Percentiles rank a stretch among this genome's conserved stretches.
Conservation (phyloP, 2,888 invertebrate species). For the Caenorhabditis sp. region DNA sequence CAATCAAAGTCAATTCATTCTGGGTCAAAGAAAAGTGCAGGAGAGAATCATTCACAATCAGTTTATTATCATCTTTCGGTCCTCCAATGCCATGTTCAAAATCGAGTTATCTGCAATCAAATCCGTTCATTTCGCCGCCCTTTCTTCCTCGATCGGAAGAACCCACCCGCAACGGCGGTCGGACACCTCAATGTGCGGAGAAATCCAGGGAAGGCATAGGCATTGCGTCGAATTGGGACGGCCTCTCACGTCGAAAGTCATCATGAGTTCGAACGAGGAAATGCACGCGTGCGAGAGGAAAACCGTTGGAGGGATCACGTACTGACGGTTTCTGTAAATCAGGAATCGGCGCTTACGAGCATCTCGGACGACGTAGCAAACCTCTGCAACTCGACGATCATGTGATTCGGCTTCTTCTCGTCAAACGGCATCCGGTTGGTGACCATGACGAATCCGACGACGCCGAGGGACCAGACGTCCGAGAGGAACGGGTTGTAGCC, state of each 20-base stretch:
- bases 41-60: conserved; percentile 27
- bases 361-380: no score
- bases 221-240: conserved; percentile 38
- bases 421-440: conserved; percentile 81
- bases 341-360: no score
- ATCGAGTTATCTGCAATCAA: conserved; percentile 28
- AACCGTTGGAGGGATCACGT: conserved; percentile 51
- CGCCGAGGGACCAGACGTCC: conserved; percentile 81
- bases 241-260: conserved; percentile 53
- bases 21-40: conserved; percentile 1
- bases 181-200: conserved; percentile 21
- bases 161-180: conserved; percentile 18
- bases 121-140: not conserved
- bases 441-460: conserved; percentile 81
- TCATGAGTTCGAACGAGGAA: conserved; percentile 58
- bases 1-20: no score
- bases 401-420: conserved; percentile 79
- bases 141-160: not conserved
- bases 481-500: conserved; percentile 81
- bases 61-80: conserved; percentile 5
- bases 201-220: conserved; percentile 44
- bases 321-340: conserved; percentile 52
- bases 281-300: conserved; percentile 36
- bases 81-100: not conserved
- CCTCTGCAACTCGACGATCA: conserved; percentile 70